phyloP scores from a whole-genome alignment of 1,140 invertebrate species.

The Tetramorium simillimum region DNA sequence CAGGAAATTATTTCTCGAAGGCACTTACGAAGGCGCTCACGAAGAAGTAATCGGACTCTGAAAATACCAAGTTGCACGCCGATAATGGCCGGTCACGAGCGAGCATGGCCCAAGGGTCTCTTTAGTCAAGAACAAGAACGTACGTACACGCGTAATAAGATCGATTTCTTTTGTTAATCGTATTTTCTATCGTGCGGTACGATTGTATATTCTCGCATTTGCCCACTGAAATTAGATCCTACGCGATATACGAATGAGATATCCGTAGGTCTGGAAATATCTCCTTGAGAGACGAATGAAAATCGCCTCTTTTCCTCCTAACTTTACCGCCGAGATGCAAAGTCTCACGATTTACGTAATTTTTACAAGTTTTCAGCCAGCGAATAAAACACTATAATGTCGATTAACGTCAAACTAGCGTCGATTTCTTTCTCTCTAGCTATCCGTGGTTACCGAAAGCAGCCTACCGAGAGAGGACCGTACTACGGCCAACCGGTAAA shows the following conservation, averaged over 20 bases:
- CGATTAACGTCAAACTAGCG: neutral
- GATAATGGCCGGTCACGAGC: slow-evolving; percentile 69
- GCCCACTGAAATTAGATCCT: slow-evolving; percentile 48
- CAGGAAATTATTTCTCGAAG: slow-evolving; percentile 73
- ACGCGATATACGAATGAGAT: neutral
- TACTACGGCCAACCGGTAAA: slow-evolving; percentile 62
- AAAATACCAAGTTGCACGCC: slow-evolving; percentile 70
- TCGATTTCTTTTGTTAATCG: slow-evolving; percentile 56
- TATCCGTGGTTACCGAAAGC: slow-evolving; percentile 19
- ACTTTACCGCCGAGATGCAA: too few species aligned
- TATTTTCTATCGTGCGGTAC: slow-evolving; percentile 42
- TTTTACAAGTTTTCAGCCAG: neutral
- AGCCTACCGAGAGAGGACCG: slow-evolving; percentile 18
- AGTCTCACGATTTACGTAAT: neutral
- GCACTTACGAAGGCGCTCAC: slow-evolving; percentile 72
- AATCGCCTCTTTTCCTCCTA: neutral
- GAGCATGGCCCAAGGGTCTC: slow-evolving; percentile 52
- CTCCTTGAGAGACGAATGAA: neutral
- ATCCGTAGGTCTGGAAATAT: slow-evolving; percentile 17
- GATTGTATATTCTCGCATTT: slow-evolving; percentile 32
- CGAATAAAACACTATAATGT: neutral
- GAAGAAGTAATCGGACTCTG: slow-evolving; percentile 73
- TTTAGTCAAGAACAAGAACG: slow-evolving; percentile 63
- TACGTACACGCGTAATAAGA: slow-evolving; percentile 59
- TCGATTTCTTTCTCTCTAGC: neutral